Evolutionary conservation across 2,888 invertebrate species (phyloP).

Genomic region (Watsonalla binaria): DNA sequence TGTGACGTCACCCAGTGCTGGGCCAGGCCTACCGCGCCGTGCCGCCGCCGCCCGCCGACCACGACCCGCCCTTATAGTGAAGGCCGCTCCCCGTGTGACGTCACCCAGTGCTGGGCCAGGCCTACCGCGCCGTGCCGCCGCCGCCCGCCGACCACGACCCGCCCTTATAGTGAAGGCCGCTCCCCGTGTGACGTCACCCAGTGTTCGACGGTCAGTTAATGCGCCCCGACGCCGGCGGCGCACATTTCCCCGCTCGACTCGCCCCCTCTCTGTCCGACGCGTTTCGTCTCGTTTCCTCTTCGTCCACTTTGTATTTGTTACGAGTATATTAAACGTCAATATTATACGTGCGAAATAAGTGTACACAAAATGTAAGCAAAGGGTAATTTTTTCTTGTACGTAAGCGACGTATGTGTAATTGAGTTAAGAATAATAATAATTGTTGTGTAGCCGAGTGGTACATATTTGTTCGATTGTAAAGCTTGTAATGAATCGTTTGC

Average conservation of each 20-base stretch:
- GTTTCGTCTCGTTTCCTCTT: conserved; percentile 32
- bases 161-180: not conserved
- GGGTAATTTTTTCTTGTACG: conserved; percentile 44
- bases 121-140: conserved; percentile 8
- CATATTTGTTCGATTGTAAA: conserved; percentile 30
- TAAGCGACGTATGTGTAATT: conserved; percentile 38
- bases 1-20: too few relatives aligned
- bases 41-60: conserved; percentile 10
- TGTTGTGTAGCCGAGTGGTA: conserved; percentile 29
- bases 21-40: too few relatives aligned
- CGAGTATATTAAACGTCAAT: conserved; percentile 12
- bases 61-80: conserved; percentile 1
- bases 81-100: too few relatives aligned
- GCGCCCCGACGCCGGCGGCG: conserved; percentile 1
- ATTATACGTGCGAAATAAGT: conserved; percentile 26
- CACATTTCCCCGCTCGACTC: conserved; percentile 11
- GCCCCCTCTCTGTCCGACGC: conserved; percentile 11
- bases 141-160: conserved; percentile 9
- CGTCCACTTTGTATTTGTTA: conserved; percentile 34
- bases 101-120: conserved; percentile 23
- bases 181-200: too few relatives aligned
- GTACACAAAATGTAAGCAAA: conserved; percentile 39
- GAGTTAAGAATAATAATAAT: conserved; percentile 27
- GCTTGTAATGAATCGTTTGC: conserved; percentile 55
- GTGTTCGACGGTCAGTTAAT: too few relatives aligned